Conservation (phyloP, 2,888 invertebrate genomes). For the Cantharis lateralis region DNA sequence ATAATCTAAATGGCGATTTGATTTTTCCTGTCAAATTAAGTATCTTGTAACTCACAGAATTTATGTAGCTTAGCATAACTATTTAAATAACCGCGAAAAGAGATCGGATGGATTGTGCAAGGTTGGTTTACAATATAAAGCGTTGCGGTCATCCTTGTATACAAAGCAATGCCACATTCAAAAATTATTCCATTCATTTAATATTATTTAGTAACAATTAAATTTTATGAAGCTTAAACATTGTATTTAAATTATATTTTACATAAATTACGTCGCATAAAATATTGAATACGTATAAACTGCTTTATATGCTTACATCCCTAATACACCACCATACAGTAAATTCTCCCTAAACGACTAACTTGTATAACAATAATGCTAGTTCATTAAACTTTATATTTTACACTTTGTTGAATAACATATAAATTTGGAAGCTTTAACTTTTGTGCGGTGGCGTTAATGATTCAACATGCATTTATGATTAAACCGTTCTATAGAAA, state of each 20-base stretch:
- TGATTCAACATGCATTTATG: neutral
- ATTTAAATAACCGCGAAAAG: neutral
- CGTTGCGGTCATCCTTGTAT: neutral
- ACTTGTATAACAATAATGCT: neutral
- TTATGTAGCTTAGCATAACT: neutral
- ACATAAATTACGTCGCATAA: neutral
- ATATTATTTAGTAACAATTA: neutral
- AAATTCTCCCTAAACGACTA: neutral
- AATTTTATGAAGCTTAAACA: neutral
- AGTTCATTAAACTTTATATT: neutral
- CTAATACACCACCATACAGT: neutral
- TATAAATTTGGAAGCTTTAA: neutral
- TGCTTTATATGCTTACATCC: neutral
- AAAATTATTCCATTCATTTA: neutral
- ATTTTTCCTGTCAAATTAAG: no score
- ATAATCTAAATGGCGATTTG: no score
- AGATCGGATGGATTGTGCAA: neutral
- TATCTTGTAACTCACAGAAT: no score
- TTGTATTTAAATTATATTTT: neutral
- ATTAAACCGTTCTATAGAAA: neutral
- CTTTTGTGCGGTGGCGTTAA: neutral
- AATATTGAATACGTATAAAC: neutral
- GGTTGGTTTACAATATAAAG: neutral
- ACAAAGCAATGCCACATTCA: neutral
- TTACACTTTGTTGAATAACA: neutral